Evolutionary conservation across 2,888 invertebrate genomes (phyloP), one percentile per base, ranked within the genome.

Genomic region (Leptinotarsa tumamoca): DNA sequence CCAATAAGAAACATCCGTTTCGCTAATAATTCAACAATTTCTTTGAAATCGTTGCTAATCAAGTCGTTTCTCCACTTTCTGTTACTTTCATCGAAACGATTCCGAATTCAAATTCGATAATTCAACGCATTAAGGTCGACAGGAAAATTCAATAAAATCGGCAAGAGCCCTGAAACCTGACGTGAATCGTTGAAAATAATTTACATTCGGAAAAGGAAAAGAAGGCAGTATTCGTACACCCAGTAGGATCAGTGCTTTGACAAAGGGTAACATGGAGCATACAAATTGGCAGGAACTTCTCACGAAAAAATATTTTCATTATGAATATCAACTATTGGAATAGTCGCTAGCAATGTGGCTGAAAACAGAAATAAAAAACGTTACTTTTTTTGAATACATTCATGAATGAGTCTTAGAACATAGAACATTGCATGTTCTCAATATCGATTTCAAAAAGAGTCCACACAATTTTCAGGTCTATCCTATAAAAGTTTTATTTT

Each of bases 121-220:
- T 78, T 76, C 68, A 68, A 73, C 72, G 79, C 76, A 79, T 79
- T 79, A 79, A 63, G 74, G 76, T 68, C 77, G 79, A 76, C 76
- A 82, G 79, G 79, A 80, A 81, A 82, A 80, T 80, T 80, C 80
- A 80, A 81, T 82, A 79, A 80, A 81, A 80, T 81, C 81, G 79
- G 80, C 82, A 82, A 82, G 81, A 81, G 80, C 78, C 69, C 77
- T 75, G 68, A 74, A 74, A 80, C 81, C 78, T 82, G 82, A 81
- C 78, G 68, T 70, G 81, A 81, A 82, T 82, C 68, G 75, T 67
- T 77, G 77, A 74, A 68, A 74, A 78, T 76, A 75, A 80, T 80
- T 78, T 80, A 78, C 74, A 80, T 80, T 79, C 76, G 70, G 76
- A 71, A 76, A 73, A 68, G 72, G 70, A 66, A 18, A 71, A 13